Evolutionary conservation across 2,797 vertebrate genomes (phyloP).

Genomic region (Ammospiza maritima): DNA sequence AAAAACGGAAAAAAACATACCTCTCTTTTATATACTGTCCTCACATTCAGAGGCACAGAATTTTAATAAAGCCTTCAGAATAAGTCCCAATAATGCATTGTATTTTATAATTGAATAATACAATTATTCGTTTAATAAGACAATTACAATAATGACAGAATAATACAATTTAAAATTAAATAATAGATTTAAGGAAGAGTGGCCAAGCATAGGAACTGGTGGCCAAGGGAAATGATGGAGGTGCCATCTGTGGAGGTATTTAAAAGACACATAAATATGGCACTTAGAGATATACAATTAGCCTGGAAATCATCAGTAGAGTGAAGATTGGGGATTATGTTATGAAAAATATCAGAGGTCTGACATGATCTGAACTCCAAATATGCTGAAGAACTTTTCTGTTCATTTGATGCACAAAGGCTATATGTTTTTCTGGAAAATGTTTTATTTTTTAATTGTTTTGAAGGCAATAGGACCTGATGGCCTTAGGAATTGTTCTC

Average conservation of each 20-base stretch:
- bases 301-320: neutral
- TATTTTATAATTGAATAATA: too few species aligned
- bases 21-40: neutral
- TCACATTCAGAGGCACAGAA: neutral
- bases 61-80: neutral
- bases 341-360: neutral
- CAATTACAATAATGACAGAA: too few species aligned
- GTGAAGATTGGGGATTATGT: neutral
- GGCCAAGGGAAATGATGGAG: too few species aligned
- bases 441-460: neutral
- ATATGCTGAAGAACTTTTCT: neutral
- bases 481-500: neutral
- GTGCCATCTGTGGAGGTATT: too few species aligned
- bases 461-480: neutral
- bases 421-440: neutral
- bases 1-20: neutral
- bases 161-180: too few species aligned
- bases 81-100: neutral
- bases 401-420: neutral
- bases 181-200: too few species aligned
- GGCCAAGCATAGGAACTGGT: too few species aligned
- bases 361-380: neutral
- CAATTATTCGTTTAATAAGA: too few species aligned
- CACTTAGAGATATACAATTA: neutral
- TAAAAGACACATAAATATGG: too few species aligned